These are phyloP conservation scores for Phyllostomus discolor DNA, from an alignment of 2,113 vertebrate genomes.

Conservation along the genomic window DNA sequence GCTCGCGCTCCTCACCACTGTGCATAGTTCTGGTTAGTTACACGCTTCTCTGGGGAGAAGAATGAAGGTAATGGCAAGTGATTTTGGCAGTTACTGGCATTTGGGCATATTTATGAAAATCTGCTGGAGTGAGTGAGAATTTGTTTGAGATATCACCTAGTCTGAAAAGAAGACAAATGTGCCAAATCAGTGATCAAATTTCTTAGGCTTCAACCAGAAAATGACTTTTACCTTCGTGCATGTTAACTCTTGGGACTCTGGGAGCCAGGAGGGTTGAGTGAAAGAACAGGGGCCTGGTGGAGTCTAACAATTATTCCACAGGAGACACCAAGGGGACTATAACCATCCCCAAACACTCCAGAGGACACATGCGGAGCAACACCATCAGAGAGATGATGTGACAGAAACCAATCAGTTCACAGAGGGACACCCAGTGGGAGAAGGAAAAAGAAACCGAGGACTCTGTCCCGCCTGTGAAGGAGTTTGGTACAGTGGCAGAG, in stretches of 20 bases:
- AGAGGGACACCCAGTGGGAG: background rate
- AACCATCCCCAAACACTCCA: background rate
- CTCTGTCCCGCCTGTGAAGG: background rate
- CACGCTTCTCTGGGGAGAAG: background rate
- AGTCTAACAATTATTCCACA: background rate
- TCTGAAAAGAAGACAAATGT: background rate
- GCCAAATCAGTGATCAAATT: background rate
- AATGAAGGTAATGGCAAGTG: background rate
- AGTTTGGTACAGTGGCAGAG: background rate
- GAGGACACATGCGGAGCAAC: background rate
- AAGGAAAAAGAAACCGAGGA: background rate
- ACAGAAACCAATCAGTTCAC: background rate
- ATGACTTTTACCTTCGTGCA: background rate
- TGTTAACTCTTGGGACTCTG: background rate
- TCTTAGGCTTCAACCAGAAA: background rate
- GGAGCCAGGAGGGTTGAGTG: background rate
- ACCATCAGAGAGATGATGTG: background rate
- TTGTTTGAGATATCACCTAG: background rate
- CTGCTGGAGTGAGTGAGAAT: background rate
- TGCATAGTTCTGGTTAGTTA: background rate
- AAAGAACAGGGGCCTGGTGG: background rate
- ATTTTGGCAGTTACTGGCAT: background rate
- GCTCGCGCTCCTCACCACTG: background rate
- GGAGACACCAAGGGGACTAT: background rate
- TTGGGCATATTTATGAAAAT: background rate